A percentile compares a stretch with the other conserved stretches of the same genome.
Conservation (phyloP, 2,888 invertebrate genomes). For the Sialis fuliginosa region DNA sequence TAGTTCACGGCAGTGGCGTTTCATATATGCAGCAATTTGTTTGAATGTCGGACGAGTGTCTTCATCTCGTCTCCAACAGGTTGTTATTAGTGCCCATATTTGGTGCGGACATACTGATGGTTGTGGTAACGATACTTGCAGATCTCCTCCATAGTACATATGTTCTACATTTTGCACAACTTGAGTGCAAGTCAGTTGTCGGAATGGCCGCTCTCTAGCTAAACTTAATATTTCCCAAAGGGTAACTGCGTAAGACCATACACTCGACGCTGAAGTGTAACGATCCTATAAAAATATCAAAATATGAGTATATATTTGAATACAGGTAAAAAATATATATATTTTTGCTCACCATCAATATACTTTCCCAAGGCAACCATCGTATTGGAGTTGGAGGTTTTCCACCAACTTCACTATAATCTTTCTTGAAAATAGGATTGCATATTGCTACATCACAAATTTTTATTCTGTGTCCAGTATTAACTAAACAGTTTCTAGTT, state of each 20-base stretch:
- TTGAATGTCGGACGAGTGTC: constrained; percentile 38
- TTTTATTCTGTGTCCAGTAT: constrained; percentile 39
- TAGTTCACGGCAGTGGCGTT: constrained; percentile 24
- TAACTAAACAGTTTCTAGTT: constrained; percentile 44
- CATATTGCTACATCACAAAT: constrained; percentile 45
- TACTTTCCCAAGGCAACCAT: constrained; percentile 48
- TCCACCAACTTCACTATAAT: constrained; percentile 43
- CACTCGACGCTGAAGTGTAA: constrained; percentile 40
- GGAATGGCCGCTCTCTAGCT: constrained; percentile 40
- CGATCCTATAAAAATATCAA: constrained; percentile 30
- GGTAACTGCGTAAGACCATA: constrained; percentile 46
- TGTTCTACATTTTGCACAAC: constrained; percentile 45
- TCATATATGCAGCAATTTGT: constrained; percentile 51
- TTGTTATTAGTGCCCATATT: constrained; percentile 57
- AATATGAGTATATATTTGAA: not conserved
- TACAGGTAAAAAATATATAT: not conserved
- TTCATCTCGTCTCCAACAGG: constrained; percentile 46
- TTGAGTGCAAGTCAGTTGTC: constrained; percentile 38
- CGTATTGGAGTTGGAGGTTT: constrained; percentile 41
- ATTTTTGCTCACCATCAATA: constrained; percentile 31
- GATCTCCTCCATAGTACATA: constrained; percentile 41
- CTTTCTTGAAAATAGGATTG: constrained; percentile 40
- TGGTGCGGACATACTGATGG: constrained; percentile 59
- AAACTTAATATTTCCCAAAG: constrained; percentile 44
- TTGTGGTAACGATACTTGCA: constrained; percentile 42